Conservation (phyloP, 2,113 vertebrate genomes). For the Oncorhynchus keta region DNA sequence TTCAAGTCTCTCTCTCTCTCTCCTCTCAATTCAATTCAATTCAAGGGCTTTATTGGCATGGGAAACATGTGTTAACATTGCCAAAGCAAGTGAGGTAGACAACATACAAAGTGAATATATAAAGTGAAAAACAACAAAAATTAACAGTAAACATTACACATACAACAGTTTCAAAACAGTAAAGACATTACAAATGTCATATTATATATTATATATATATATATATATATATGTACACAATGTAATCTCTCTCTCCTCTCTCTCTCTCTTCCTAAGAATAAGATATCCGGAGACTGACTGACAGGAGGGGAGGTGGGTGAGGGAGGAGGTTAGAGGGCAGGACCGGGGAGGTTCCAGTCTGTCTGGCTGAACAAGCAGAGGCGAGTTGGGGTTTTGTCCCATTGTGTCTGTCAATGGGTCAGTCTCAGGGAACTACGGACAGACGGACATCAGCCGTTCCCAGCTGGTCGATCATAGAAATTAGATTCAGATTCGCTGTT, state of each 20-base stretch:
- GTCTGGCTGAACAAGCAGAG: slow-evolving; percentile 58
- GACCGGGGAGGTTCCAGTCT: slow-evolving; percentile 30
- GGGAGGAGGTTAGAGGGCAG: background rate
- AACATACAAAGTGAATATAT: no score
- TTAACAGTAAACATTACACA: no score
- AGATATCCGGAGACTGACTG: slow-evolving; percentile 46
- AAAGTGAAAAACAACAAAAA: no score
- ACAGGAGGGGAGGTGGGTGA: slow-evolving; percentile 6
- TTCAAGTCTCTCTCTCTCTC: no score
- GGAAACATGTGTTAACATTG: no score
- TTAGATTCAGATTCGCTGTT: slow-evolving; percentile 44
- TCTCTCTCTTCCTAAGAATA: slow-evolving; percentile 16
- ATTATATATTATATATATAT: no score
- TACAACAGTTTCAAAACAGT: no score
- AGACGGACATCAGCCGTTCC: slow-evolving; percentile 47
- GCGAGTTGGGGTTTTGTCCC: slow-evolving; percentile 43
- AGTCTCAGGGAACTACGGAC: slow-evolving; percentile 50
- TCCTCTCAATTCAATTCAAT: no score
- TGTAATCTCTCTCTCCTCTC: background rate
- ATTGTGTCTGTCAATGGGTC: slow-evolving; percentile 44
- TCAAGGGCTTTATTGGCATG: no score
- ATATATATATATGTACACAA: no score
- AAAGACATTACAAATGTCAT: no score
- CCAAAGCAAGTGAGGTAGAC: no score
- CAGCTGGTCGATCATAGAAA: slow-evolving; percentile 58